A percentile compares a stretch with the other conserved stretches of the same genome.
Conservation (phyloP, 2,797 vertebrate species). For the Thalassophryne amazonica region DNA sequence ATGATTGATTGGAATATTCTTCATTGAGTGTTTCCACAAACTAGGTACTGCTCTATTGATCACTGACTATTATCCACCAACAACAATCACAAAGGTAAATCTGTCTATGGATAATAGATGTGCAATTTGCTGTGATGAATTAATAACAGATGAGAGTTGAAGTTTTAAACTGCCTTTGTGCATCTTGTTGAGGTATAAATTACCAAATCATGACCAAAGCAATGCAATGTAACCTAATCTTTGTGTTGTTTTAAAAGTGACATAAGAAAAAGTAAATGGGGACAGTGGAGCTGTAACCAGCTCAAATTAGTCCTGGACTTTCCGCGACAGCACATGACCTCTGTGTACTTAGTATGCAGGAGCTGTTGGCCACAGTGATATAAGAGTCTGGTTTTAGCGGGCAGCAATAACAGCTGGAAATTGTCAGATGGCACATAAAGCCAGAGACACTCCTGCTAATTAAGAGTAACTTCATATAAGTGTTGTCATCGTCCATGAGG, state of each 20-base stretch:
- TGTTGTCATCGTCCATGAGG: slow-evolving; percentile 17
- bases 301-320: background rate
- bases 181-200: background rate
- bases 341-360: slow-evolving; percentile 15
- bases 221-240: background rate
- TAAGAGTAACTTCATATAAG: slow-evolving; percentile 27
- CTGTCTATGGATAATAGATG: slow-evolving; percentile 21
- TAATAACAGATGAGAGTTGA: slow-evolving; percentile 16
- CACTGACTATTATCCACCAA: slow-evolving; percentile 5
- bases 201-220: background rate
- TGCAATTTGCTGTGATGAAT: slow-evolving; percentile 53
- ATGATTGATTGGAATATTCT: slow-evolving; percentile 26
- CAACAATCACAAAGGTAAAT: slow-evolving; percentile 38
- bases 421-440: slow-evolving; percentile 29
- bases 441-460: slow-evolving; percentile 36
- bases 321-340: background rate
- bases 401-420: slow-evolving; percentile 28
- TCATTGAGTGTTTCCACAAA: slow-evolving; percentile 8
- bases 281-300: background rate
- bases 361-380: slow-evolving; percentile 14
- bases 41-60: background rate
- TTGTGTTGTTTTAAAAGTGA: background rate
- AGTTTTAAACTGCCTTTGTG: slow-evolving; percentile 8
- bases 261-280: background rate
- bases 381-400: slow-evolving; percentile 11